Percentiles rank a stretch among this genome's conserved stretches.
Evolutionary conservation across 2,797 vertebrate species (phyloP).

Genomic region (Manis crassicaudata): DNA sequence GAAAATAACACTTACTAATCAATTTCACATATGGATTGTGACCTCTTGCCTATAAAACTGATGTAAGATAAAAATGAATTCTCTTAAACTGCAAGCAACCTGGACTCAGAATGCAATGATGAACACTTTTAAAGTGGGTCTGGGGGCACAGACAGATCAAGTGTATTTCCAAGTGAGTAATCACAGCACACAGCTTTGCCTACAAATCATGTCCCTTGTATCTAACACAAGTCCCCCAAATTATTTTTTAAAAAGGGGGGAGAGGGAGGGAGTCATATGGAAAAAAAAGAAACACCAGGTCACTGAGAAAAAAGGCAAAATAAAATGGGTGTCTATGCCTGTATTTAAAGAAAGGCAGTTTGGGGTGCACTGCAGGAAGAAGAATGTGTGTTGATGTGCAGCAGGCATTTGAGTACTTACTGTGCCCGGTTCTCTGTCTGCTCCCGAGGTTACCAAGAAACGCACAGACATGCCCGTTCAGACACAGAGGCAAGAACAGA

Average conservation of each 20-base stretch:
- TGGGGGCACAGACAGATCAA: not conserved
- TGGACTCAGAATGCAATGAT: not conserved
- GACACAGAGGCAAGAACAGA: conserved; percentile 91
- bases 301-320: not conserved
- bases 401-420: conserved; percentile 90
- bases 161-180: not conserved
- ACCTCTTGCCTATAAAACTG: conserved; percentile 56
- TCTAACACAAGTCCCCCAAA: not conserved
- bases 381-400: conserved; percentile 70
- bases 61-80: conserved; percentile 53
- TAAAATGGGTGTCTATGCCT: not conserved
- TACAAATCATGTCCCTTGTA: not conserved
- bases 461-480: conserved; percentile 89
- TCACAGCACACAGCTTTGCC: not conserved
- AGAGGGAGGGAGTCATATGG: not conserved
- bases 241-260: not conserved
- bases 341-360: not conserved
- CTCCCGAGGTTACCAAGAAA: conserved; percentile 91
- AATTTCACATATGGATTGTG: conserved; percentile 2
- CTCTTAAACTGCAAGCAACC: not conserved
- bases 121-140: not conserved
- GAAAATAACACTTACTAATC: conserved; percentile 49
- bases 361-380: not conserved
- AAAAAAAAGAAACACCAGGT: not conserved
- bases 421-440: conserved; percentile 95